Base-by-base conservation (phyloP, 2,888 invertebrate genomes). In the Herminia tarsipennalis region DNA sequence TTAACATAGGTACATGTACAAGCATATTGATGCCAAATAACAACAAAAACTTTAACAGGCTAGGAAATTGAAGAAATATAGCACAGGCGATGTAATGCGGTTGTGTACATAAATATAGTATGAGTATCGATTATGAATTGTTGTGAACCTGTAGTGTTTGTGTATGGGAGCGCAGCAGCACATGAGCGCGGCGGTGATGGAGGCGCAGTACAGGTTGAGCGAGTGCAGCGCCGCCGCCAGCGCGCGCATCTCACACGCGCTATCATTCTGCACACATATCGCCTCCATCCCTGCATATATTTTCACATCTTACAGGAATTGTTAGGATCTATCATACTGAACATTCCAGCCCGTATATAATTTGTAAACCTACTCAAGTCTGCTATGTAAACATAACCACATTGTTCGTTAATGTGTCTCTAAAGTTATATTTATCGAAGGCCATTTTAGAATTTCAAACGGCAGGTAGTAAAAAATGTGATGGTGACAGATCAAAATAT, bases 201-300 rank as follows among this genome's bases (percentile, higher is more conserved):
- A 71, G 16, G 87, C 87, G 70, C 89, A 91, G 81, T 91, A 89
- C 17, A 90, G 78, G 55, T 89, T 88, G 57, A 90, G 69, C 9
- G 81, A 76, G 61, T 91, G 89, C 61, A 91, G 74, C 35, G 87
- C 83, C 1, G 83, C 88, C 3, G 78, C 63, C 46, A 90, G 70
- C 34, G 83, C 89, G 52, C 78, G 79, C 65, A 74, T 70, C 46
- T 75, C 78, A 57, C 90, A 91, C 22, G 66, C 67, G 4, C 50
- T 51, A 42, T 81, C 83, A 27, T 66, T 78, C 51, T 65, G 76
- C 27, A 60, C 70, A 67, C 90, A 91, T 39, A 90, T 70, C 42
- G 83, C 81, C 37, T 91, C 90, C 90, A 91, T 91, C 32, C 32
- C 51, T 28, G 48, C 5, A 21, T 10, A n/a, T 4, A 22, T 18